Evolutionary conservation across 2,113 vertebrate species (phyloP), one percentile per base, ranked within the genome.

Genomic region (Chiloscyllium plagiosum): DNA sequence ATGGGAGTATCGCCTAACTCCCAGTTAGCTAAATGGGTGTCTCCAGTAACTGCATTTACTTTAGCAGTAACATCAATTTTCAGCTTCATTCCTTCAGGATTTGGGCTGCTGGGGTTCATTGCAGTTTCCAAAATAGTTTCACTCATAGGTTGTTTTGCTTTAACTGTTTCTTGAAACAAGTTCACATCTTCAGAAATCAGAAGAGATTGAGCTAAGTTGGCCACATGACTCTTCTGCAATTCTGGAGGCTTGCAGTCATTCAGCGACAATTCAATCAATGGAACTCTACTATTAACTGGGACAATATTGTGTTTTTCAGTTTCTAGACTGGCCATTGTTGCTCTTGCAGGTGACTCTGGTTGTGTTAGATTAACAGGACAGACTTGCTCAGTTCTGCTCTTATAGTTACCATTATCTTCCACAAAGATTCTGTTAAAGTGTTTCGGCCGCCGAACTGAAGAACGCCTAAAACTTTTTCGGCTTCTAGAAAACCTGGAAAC

Each of bases 401-500:
- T 3, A 66, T n/a, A 0, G 72, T 66, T 15, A 65, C 4, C 0
- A 96, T 96, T 47, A 78, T 96, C 96, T 0, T 97, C 97, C 95
- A 76, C 15, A n/a, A 96, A 96, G 95, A 96, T 96, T 96, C 97
- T 97, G n/a, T 83, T 96, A 1, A 19, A 96, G 6, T 26, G 66
- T 50, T 94, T 94, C 50, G 61, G 66, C 20, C 68, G 66, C 22
- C 50, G n/a, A 29, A 94, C 33, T 47, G 66, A 70, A 4, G 93
- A 94, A 70, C 93, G 93, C 37, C 93, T 70, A 24, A 96, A 97
- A 96, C 96, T 97, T 0, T 86, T 96, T 96, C 96, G 97, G 68
- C 96, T 97, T 42, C 96, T 96, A 4, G 97, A 98, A 13, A 97
- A 97, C 7, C 98, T 98, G 87, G 37, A n/a, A 92, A 65, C 19